These are phyloP conservation scores for Oscheius sp. DNA, from an alignment of 2,888 invertebrate species.

Conservation along the genomic window DNA sequence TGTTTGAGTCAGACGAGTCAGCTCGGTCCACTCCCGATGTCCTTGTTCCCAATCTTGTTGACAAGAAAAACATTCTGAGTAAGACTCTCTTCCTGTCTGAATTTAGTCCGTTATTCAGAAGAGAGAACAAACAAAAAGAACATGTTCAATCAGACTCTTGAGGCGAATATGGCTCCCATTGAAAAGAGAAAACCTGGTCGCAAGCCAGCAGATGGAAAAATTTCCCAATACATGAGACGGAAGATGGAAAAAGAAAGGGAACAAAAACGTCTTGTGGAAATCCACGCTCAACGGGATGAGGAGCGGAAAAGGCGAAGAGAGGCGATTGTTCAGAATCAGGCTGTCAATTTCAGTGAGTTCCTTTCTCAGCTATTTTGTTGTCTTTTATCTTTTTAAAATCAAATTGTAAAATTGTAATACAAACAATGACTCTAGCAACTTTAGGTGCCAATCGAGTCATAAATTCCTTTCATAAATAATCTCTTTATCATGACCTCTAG, in stretches of 20 bases:
- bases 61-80: constrained; percentile 2
- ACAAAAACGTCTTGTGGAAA: constrained; percentile 12
- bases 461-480: background rate
- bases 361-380: background rate
- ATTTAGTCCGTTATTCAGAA: too few species aligned
- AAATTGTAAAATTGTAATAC: background rate
- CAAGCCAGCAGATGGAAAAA: constrained; percentile 1
- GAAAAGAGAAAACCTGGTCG: constrained; percentile 8
- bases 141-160: too few species aligned
- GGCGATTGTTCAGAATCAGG: too few species aligned
- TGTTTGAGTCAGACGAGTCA: constrained; percentile 14
- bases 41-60: constrained; percentile 3
- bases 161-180: background rate
- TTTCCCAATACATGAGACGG: constrained; percentile 50
- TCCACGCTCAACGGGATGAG: constrained; percentile 27
- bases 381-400: background rate
- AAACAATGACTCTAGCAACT: background rate
- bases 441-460: too few species aligned
- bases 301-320: constrained; percentile 3
- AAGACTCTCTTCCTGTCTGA: background rate
- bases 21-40: constrained; percentile 6
- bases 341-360: background rate
- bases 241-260: constrained; percentile 41
- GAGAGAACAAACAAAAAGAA: constrained; percentile 2
- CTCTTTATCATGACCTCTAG: background rate